These are phyloP conservation scores for Oxystoma pomonae DNA, from an alignment of 2,888 invertebrate species.

Conservation along the genomic window DNA sequence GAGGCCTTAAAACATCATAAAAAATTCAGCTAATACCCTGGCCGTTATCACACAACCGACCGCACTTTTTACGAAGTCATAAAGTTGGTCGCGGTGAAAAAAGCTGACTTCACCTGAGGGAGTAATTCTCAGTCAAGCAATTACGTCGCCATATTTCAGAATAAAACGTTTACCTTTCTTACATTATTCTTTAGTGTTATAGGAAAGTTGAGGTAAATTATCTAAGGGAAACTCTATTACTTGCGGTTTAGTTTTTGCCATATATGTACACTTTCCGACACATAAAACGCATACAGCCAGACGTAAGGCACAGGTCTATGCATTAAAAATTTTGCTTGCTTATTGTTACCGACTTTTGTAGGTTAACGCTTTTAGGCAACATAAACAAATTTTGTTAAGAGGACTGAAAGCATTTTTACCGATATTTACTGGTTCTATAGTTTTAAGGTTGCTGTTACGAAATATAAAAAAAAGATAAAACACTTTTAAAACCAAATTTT, in stretches of 20 bases:
- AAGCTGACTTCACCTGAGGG: conserved; percentile 4
- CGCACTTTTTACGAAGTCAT: background rate
- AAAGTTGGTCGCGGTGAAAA: background rate
- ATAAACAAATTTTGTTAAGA: too few species aligned
- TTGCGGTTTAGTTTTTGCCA: background rate
- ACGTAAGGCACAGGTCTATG: too few species aligned
- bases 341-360: too few species aligned
- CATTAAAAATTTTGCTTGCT: too few species aligned
- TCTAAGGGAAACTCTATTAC: background rate
- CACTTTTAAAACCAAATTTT: too few species aligned
- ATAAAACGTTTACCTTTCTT: background rate
- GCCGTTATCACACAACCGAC: background rate
- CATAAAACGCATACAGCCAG: too few species aligned
- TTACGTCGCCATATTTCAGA: background rate
- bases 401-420: too few species aligned
- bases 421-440: too few species aligned
- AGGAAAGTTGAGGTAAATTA: background rate
- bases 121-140: background rate
- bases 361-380: too few species aligned
- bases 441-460: too few species aligned
- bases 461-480: too few species aligned
- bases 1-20: background rate
- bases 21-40: background rate
- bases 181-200: conserved; percentile 3
- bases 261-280: too few species aligned